phyloP scores from a whole-genome alignment of 2,113 vertebrate genomes.

The Merops nubicus region DNA sequence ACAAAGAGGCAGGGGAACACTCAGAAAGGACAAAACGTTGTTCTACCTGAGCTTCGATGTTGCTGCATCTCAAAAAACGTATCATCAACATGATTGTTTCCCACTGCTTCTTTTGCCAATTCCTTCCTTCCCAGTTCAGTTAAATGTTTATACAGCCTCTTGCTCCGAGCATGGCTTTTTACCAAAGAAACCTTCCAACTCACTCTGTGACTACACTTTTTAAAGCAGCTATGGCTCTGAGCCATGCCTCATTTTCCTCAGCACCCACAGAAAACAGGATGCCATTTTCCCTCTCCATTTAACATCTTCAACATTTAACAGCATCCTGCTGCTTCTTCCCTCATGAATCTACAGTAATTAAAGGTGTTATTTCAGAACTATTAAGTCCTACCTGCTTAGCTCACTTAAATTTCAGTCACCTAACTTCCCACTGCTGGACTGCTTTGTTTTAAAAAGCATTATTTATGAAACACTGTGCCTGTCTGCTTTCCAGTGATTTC shows the following conservation, averaged over 20 bases:
- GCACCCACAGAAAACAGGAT: neutral
- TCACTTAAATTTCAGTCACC: neutral
- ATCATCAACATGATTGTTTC: rapidly evolving
- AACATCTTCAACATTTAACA: neutral
- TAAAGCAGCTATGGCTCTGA: neutral
- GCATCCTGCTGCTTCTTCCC: neutral
- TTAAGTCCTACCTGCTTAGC: neutral
- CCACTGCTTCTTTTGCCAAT: neutral
- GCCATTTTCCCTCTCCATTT: neutral
- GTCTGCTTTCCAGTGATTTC: neutral
- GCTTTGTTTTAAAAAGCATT: neutral
- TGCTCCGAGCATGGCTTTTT: neutral
- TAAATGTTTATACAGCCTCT: neutral
- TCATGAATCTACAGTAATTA: neutral
- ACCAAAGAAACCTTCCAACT: neutral
- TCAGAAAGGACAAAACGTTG: neutral
- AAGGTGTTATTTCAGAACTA: neutral
- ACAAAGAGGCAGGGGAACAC: neutral
- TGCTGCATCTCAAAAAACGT: neutral
- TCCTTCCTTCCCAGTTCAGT: neutral
- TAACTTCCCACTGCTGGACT: neutral
- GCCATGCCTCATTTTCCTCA: neutral
- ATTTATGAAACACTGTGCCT: neutral
- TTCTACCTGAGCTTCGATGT: neutral
- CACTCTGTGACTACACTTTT: neutral